Base-by-base conservation (phyloP, 2,888 invertebrate genomes). In the Nymphalis c-album region DNA sequence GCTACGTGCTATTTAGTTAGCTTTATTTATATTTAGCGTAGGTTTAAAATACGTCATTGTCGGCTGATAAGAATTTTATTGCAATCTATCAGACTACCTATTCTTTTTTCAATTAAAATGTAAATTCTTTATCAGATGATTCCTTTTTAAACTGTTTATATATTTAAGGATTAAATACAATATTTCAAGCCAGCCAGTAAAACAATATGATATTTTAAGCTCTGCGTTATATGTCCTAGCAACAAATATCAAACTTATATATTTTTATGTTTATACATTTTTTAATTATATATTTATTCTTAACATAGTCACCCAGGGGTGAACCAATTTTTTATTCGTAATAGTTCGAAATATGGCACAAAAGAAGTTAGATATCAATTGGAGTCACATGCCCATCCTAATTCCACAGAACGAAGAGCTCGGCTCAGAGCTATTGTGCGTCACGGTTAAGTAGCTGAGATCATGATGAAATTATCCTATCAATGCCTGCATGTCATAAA, bases 371-470 rank as follows among this genome's bases (percentile, higher is more conserved):
- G 17, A 35, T 57, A 60, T n/a, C 40, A 66, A 48, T 48, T 61
- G 10, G 22, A 61, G 55, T 55, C 53, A 55, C 35, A 48, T 60
- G 60, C 65, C 26, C 60, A 55, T 66, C 40, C 65, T 61, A 66
- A 61, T 66, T 61, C 40, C 4, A 53, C n/a, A 31, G 60, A 60
- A 66, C 65, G 48, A 55, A 47, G 55, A 55, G 20, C 55, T 51
- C 53, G 59, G 64, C n/a, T n/a, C n/a, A n/a, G n/a, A n/a, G n/a
- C 59, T 35, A 48, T 53, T 66, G 53, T 61, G 55, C 65, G 60
- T 55, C 60, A 66, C 35, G 45, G n/a, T 57, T 60, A 48, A 66
- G 55, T 61, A 66, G 65, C 35, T 65, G 60, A 66, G 65, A 66
- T 61, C 65, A 66, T 57, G 20, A 66, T 22, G 46, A 50, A 35